Base-by-base conservation (phyloP, 1,140 invertebrate species). In the Drosophila sechellia region DNA sequence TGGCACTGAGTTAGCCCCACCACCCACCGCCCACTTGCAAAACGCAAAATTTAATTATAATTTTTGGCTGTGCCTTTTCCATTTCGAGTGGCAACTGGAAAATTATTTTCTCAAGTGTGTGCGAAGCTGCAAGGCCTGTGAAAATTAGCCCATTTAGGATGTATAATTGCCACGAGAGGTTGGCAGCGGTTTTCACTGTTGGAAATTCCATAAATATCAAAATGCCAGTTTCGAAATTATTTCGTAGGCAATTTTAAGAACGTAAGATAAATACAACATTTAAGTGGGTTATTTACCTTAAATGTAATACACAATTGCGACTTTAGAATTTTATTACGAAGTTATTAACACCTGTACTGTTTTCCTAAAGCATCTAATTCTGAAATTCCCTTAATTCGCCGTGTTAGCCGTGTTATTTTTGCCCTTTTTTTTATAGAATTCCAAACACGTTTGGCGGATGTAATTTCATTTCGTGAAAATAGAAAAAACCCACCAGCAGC, bases 31-130 rank as follows among this genome's bases (percentile, higher is more conserved):
- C 42, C 42, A 15, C n/a, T 20, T 22, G 49, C 43, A 56, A 68
- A 79, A 68, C 76, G 37, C 61, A 68, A 79, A 79, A 79, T 79
- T 79, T 79, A 79, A 79, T 79, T 79, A 79, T 61, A 79, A 61
- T 74, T 79, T 74, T 49, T 22, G 49, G 58, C 54, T 61, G 15
- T 75, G 46, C 60, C 64, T 42, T 43, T 43, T 49, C 56, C 57
- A 53, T 57, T 72, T 60, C 42, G 43, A 71, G 68, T 76, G 54
- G 60, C 27, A 53, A 64, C 25, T 65, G 39, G 59, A 56, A 66
- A 40, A 58, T 50, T 77, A 45, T 77, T 48, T 48, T 69, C 64
- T 55, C 50, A 69, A 69, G 49, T 68, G 50, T 70, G 65, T 66
- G 31, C 45, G 34, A 69, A 45, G 40, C 13, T 17, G 17, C 39